Conservation (phyloP, 2,888 invertebrate species). For the Strigamia crassipes region DNA sequence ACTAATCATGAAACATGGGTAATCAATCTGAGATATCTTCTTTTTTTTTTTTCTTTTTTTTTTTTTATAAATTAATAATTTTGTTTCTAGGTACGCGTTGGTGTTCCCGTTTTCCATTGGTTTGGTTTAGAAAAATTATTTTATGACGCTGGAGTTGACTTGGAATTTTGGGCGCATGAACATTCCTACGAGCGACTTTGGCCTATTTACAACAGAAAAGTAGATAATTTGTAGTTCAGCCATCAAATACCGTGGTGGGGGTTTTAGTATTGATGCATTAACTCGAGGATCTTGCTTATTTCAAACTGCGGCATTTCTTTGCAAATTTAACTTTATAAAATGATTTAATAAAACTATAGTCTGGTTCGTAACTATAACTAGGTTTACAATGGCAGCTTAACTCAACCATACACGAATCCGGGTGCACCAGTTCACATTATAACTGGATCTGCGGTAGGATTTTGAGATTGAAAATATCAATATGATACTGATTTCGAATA, state of each 20-base stretch:
- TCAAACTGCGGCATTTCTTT: too few species aligned
- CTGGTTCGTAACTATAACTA: conserved; percentile 49
- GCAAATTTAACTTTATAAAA: too few species aligned
- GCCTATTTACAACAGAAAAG: conserved; percentile 62
- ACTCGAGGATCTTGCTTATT: too few species aligned
- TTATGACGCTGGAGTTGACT: conserved; percentile 62
- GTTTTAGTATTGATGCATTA: too few species aligned
- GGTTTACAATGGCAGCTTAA: conserved; percentile 61
- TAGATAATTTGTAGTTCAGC: conserved; percentile 48
- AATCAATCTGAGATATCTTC: too few species aligned
- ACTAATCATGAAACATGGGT: conserved; percentile 56
- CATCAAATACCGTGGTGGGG: too few species aligned
- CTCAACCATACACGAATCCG: conserved; percentile 61
- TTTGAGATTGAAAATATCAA: not conserved
- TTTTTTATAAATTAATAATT: not conserved
- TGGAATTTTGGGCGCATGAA: conserved; percentile 64
- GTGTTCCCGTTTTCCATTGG: conserved; percentile 55
- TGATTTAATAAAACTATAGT: not conserved
- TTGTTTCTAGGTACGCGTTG: conserved; percentile 55
- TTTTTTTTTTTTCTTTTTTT: too few species aligned
- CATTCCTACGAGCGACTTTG: conserved; percentile 63
- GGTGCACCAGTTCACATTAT: conserved; percentile 62
- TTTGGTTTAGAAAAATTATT: conserved; percentile 61
- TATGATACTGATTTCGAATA: not conserved
- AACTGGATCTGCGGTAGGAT: conserved; percentile 62